phyloP scores from a whole-genome alignment of 2,888 invertebrate genomes.

The Tryphoninae sp. region DNA sequence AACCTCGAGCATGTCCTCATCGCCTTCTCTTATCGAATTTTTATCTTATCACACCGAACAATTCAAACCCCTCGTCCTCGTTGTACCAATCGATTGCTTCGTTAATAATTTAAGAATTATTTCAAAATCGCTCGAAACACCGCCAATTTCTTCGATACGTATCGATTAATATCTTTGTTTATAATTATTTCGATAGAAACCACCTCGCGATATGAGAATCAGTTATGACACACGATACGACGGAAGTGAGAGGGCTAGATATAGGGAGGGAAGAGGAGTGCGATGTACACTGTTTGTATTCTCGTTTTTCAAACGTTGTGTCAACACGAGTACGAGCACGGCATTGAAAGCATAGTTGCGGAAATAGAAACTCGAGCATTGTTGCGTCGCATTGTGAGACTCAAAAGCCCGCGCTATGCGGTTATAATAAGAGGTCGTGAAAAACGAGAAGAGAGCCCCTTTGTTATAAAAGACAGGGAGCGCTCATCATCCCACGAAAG shows the following conservation, averaged over 20 bases:
- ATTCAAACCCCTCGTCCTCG: not conserved
- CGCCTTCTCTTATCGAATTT: not conserved
- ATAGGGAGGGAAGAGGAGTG: not conserved
- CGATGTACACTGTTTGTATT: not conserved
- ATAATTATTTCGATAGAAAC: no score
- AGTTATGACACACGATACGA: no score
- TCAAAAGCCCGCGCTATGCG: constrained; percentile 47
- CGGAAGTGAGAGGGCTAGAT: no score
- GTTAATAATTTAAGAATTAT: no score
- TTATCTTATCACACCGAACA: not conserved
- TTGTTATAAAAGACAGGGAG: constrained; percentile 55
- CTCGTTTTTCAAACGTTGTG: constrained; percentile 27
- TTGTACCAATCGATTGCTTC: no score
- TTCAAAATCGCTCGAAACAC: no score
- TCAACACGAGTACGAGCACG: constrained; percentile 20
- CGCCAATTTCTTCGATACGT: no score
- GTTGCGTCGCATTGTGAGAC: constrained; percentile 49
- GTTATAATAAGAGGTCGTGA: constrained; percentile 55
- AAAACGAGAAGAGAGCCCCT: constrained; percentile 51
- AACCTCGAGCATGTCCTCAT: not conserved
- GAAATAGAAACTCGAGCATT: constrained; percentile 53
- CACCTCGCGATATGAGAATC: no score
- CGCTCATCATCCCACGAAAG: constrained; percentile 51
- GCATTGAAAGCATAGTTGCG: constrained; percentile 41
- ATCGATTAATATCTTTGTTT: no score